Percentiles rank a stretch among this genome's conserved stretches.
Evolutionary conservation across 2,113 vertebrate species (phyloP).

Genomic region (Proteles cristata): DNA sequence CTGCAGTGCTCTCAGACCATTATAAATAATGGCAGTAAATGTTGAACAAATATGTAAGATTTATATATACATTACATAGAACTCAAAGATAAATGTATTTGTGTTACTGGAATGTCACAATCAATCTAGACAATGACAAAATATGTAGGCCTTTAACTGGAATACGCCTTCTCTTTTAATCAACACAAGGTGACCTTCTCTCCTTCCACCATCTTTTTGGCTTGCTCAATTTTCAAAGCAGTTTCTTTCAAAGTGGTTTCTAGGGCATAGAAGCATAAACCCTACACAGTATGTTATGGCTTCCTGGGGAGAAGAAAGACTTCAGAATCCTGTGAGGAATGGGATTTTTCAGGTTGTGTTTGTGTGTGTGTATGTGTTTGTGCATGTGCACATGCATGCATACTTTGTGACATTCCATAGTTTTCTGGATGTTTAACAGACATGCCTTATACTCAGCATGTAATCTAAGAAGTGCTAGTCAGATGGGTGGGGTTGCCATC

Average conservation of each 20-base stretch:
- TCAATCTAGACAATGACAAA: slow-evolving; percentile 37
- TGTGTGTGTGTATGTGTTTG: background rate
- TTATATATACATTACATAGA: slow-evolving; percentile 40
- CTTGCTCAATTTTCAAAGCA: slow-evolving; percentile 10
- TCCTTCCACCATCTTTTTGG: background rate
- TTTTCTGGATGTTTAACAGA: background rate
- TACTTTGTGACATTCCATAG: background rate
- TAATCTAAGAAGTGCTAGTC: background rate
- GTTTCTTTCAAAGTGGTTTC: slow-evolving; percentile 17
- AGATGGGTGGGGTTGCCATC: background rate
- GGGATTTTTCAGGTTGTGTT: background rate
- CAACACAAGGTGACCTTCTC: background rate
- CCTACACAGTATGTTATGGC: background rate
- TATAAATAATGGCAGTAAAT: slow-evolving; percentile 54
- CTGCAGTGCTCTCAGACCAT: background rate
- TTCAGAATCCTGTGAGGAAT: background rate
- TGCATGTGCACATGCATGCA: background rate
- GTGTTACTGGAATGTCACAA: slow-evolving; percentile 43
- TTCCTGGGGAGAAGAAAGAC: background rate
- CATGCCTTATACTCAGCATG: background rate
- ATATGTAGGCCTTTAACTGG: slow-evolving; percentile 41
- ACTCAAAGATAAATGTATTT: slow-evolving; percentile 46
- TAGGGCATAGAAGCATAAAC: background rate
- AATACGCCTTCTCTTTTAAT: slow-evolving; percentile 36
- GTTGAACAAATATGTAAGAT: slow-evolving; percentile 47